Base-by-base conservation (phyloP, 2,113 vertebrate species). In the Centropus unirufus region DNA sequence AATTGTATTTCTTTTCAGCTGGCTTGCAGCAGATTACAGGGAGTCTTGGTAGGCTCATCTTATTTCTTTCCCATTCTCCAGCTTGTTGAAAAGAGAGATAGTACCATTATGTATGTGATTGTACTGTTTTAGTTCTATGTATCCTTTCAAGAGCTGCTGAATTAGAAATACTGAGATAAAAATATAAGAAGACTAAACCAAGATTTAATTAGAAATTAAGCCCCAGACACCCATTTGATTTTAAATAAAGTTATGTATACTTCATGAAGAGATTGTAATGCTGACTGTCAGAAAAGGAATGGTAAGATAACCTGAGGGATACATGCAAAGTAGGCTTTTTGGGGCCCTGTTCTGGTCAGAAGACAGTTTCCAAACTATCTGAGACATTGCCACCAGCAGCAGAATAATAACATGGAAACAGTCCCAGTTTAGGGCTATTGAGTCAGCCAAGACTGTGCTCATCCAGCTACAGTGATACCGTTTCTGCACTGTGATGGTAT, bases 121-220 rank as follows among this genome's bases (percentile, higher is more conserved):
- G 3, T 64, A n/a, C 66, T 57, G 26, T 55, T 36, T 36, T 59
- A 59, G 36, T 51, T 90, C 59, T 92, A 11, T 8, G 3, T 83
- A 63, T 57, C 57, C 47, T 87, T 95, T 81, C 40, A 93, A 69
- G 55, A 66, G n/a, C 54, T 78, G n/a, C 21, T 91, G 72, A 83
- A 70, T 91, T 93, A 67, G 46, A 94, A 97, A 88, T 64, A 79
- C 21, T 29, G 51, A 89, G 34, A 93, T 89, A 87, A 94, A 96
- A 95, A 91, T 87, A 52, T 68, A 95, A 91, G 66, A 82, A 49
- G 49, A 66, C 80, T 83, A 83, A 90, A 95, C 63, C 76, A 88
- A 82, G 49, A 83, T 91, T 93, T 91, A 93, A 72, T 96, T 90
- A 86, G 78, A 76, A 96, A 94, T 91, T 88, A 90, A 94, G 44